Evolutionary conservation across 2,113 vertebrate species (phyloP).

Genomic region (Odontophorus gujanensis): DNA sequence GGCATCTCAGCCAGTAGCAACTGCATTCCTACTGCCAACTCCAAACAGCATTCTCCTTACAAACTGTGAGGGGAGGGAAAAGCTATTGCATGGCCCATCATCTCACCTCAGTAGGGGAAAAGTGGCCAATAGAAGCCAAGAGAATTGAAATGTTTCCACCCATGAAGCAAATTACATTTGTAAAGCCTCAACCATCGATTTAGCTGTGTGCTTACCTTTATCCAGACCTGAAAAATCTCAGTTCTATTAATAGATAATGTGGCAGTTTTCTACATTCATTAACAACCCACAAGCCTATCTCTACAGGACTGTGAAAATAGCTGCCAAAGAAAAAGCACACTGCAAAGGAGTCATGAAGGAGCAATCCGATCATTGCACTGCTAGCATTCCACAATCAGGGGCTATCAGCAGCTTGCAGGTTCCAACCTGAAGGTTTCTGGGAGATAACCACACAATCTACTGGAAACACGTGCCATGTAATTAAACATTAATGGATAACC

Average conservation of each 20-base stretch:
- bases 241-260: not conserved
- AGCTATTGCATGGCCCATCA: not conserved
- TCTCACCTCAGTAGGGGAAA: not conserved
- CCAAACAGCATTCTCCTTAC: not conserved
- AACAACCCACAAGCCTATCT: not conserved
- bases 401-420: conserved; percentile 29
- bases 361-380: not conserved
- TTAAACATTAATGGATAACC: not conserved
- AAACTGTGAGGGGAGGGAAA: not conserved
- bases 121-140: not conserved
- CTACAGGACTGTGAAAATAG: not conserved
- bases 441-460: not conserved
- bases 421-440: not conserved
- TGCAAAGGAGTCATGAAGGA: not conserved
- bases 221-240: not conserved
- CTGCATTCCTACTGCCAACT: not conserved
- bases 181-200: not conserved
- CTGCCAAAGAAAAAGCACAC: not conserved
- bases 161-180: not conserved
- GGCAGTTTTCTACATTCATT: not conserved
- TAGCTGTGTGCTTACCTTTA: not conserved
- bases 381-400: rapidly evolving
- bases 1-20: not conserved
- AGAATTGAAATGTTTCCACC: not conserved
- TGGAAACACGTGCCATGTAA: not conserved